A percentile compares a stretch with the other conserved stretches of the same genome.
These are phyloP conservation scores for Sabatieria punctata DNA, from an alignment of 2,888 invertebrate species.

Conservation along the genomic window DNA sequence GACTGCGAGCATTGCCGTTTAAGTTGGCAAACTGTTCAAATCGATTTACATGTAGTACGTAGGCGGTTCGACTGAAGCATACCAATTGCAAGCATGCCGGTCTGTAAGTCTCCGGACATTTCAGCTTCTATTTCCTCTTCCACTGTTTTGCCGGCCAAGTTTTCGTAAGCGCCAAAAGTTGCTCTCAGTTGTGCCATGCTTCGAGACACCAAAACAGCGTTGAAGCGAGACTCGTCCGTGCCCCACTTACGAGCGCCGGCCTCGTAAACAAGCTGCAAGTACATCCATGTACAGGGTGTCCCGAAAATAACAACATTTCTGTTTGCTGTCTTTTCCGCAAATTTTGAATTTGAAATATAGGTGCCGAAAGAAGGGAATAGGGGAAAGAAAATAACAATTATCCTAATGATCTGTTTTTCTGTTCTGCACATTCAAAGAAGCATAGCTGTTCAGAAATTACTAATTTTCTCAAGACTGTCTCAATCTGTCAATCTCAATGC, in stretches of 20 bases:
- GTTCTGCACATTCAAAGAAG: no score
- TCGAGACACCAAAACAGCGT: slow-evolving; percentile 26
- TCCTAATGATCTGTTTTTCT: no score
- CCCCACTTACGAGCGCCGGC: slow-evolving; percentile 22
- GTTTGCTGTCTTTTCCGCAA: no score
- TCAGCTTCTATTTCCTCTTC: slow-evolving; percentile 11
- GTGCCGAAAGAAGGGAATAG: no score
- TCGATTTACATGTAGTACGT: not conserved
- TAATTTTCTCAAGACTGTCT: no score
- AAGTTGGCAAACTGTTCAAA: no score
- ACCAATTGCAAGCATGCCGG: slow-evolving; percentile 21
- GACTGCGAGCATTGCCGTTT: no score
- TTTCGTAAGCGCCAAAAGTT: slow-evolving; percentile 31
- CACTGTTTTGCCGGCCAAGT: slow-evolving; percentile 18
- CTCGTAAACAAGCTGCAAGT: slow-evolving; percentile 7
- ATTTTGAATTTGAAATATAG: no score
- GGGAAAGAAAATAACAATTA: no score
- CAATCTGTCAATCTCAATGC: no score
- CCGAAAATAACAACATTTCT: no score
- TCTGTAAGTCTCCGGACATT: slow-evolving; percentile 20
- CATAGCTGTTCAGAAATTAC: no score
- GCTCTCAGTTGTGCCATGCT: slow-evolving; percentile 30
- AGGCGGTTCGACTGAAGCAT: not conserved
- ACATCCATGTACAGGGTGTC: not conserved
- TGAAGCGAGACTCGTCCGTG: slow-evolving; percentile 17